Evolutionary conservation across 2,888 invertebrate genomes (phyloP), one percentile per base, ranked within the genome.

Genomic region (Polydrusus tereticollis): DNA sequence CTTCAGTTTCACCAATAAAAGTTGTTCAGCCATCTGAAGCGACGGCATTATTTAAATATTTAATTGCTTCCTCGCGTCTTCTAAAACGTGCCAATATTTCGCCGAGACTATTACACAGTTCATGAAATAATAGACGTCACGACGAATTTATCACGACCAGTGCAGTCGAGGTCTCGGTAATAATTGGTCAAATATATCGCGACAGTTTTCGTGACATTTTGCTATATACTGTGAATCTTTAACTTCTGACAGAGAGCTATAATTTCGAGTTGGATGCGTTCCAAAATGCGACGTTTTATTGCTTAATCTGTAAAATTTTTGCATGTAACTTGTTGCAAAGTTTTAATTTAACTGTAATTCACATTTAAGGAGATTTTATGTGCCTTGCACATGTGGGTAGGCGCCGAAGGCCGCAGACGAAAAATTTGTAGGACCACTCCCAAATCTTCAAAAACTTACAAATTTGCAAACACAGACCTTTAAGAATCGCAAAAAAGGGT

Each of bases 101-200:
- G 77, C 76, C 68, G 77, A 78, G 77, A 80, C 79, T 79, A 80
- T 81, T 80, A 81, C 77, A 72, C 77, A 78, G 79, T 80, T 81
- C 82, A 83, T 83, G 82, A 83, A 84, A 83, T 83, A 83, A 84
- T 83, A 81, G 83, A 81, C 78, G 80, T 82, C 82, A 79, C 74
- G 75, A 75, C 71, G 80, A 79, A 83, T 83, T 83, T 83, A 83
- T 84, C 83, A 83, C 83, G 83, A 81, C 77, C 79, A 77, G 76
- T 76, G 52, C 78, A 77, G 76, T 78, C 75, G 79, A 77, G 76
- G 75, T 77, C 76, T 77, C 80, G 81, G 52, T 38, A 52, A 81
- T 84, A 84, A 84, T 84, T 84, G 83, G 83, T 84, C 82, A 83
- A 83, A 84, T 84, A 84, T 83, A 84, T 84, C 80, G 82, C 81